phyloP scores from a whole-genome alignment of 2,797 vertebrate genomes.

The Oophaga sylvatica region DNA sequence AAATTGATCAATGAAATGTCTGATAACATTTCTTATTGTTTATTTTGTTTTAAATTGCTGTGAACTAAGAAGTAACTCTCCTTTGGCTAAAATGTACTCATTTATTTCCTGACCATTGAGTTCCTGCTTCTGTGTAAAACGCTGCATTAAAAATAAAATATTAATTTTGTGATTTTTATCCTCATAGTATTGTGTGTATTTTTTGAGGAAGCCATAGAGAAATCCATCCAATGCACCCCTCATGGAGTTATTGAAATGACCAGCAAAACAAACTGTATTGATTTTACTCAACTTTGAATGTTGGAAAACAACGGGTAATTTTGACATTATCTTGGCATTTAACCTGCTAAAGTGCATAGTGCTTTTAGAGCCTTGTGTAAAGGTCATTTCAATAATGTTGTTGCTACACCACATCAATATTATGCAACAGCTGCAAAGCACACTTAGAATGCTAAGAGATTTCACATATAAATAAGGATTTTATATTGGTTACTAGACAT shows the following conservation, averaged over 20 bases:
- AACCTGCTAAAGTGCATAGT: constrained; percentile 55
- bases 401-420: constrained; percentile 38
- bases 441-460: constrained; percentile 20
- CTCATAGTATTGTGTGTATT: constrained; percentile 19
- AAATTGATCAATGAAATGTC: background rate
- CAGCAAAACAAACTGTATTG: constrained; percentile 56
- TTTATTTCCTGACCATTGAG: background rate
- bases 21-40: background rate
- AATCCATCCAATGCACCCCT: constrained; percentile 37
- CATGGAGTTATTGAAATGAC: constrained; percentile 57
- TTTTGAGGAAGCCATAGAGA: background rate
- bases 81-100: background rate
- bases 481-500: background rate
- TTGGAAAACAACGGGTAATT: constrained; percentile 61
- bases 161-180: background rate
- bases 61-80: background rate
- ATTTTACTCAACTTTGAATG: constrained; percentile 59
- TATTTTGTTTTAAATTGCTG: background rate
- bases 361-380: constrained; percentile 58
- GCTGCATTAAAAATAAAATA: background rate
- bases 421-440: constrained; percentile 18
- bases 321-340: constrained; percentile 61
- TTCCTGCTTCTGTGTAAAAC: background rate
- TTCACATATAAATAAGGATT: constrained; percentile 6
- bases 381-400: constrained; percentile 61